Evolutionary conservation across 2,113 vertebrate genomes (phyloP), one percentile per base, ranked within the genome.

Genomic region (Rostratula benghalensis): DNA sequence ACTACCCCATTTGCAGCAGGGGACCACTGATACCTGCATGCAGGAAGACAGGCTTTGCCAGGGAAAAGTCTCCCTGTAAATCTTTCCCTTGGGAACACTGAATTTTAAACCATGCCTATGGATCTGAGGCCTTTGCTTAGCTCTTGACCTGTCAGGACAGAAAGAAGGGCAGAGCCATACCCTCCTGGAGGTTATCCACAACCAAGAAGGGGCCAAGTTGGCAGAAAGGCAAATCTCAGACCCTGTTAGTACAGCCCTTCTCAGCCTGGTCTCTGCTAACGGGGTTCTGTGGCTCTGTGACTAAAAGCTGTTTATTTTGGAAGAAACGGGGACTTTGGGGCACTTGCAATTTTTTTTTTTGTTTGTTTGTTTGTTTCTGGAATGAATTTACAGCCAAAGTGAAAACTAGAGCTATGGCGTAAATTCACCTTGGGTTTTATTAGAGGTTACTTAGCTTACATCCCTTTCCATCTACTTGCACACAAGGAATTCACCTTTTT

Each of bases 401-500:
- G 23, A 60, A 56, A 60, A 39, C 5, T 81, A n/a, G 28, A 95
- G 51, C 45, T 24, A 6, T 0, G 3, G 48, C 1, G 1, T 31
- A 77, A 89, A 83, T 90, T 90, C 69, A 78, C 30, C 37, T 27
- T 90, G 8, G 46, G 20, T 92, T 96, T 94, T 79, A 41, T 33
- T 51, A 37, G 74, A 59, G 10, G 54, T 71, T 69, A n/a, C 64
- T 83, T 80, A 64, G 27, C 45, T 87, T 77, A 39, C 57, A 46
- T 46, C 73, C 81, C 41, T 92, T 96, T 96, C 78, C 39, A 9
- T 96, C 95, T 94, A 81, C 78, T 92, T 95, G 81, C 74, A 89
- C 82, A 84, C 46, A 75, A 94, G 90, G 54, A 93, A 93, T 95
- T 95, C 93, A 69, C 85, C 76, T 94, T 94, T 96, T 96, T 90